Percentiles rank a stretch among this genome's conserved stretches.
phyloP scores from a whole-genome alignment of 2,113 vertebrate species.

The Callorhinus ursinus region DNA sequence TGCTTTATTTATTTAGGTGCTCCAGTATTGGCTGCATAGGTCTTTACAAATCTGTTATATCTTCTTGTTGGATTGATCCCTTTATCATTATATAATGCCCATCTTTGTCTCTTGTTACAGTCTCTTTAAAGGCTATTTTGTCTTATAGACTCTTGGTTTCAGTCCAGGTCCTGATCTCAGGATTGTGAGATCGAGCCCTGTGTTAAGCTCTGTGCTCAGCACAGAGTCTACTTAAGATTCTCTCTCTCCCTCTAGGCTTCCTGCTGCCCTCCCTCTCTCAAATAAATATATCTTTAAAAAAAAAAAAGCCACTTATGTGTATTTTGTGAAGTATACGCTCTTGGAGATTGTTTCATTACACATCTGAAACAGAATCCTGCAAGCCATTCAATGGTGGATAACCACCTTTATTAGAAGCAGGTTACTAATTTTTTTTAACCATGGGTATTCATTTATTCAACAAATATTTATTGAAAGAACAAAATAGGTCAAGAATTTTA shows the following conservation, averaged over 20 bases:
- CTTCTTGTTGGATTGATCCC: background rate
- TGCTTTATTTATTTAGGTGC: background rate
- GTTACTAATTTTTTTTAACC: background rate
- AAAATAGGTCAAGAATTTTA: background rate
- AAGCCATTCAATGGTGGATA: background rate
- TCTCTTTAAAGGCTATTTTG: background rate
- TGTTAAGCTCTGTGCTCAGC: background rate
- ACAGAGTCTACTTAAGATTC: background rate
- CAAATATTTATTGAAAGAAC: background rate
- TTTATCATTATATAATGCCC: background rate
- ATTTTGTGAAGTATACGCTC: background rate
- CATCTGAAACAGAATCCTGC: background rate
- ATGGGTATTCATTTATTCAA: background rate
- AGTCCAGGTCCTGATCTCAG: background rate
- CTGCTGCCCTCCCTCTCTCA: background rate
- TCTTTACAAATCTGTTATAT: background rate
- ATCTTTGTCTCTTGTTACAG: background rate
- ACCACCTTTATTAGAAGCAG: background rate
- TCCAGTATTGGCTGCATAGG: background rate
- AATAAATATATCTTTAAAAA: background rate
- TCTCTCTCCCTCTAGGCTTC: background rate
- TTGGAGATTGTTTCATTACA: background rate
- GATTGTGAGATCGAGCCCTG: background rate
- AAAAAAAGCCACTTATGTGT: background rate
- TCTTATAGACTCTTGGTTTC: background rate